Percentiles rank a stretch among this genome's conserved stretches.
Evolutionary conservation across 1,140 invertebrate genomes (phyloP).

Genomic region (Anastrepha obliqua): DNA sequence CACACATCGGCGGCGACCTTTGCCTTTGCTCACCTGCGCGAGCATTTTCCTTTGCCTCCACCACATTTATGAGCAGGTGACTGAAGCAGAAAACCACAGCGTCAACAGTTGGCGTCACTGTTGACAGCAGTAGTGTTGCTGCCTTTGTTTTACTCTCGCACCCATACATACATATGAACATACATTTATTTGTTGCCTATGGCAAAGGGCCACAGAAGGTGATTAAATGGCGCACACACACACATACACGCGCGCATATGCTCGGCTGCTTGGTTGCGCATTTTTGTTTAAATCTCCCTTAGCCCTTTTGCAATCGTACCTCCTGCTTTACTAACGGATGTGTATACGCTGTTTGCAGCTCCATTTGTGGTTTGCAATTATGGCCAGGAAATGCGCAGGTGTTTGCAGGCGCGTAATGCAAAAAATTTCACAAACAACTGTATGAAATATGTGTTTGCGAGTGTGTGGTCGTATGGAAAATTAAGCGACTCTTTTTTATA

Average conservation of each 20-base stretch:
- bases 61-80: conserved; percentile 5
- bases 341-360: conserved; percentile 5
- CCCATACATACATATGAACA: background rate
- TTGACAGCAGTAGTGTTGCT: conserved; percentile 32
- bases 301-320: background rate
- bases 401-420: conserved; percentile 33
- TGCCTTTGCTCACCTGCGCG: background rate
- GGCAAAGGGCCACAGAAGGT: too few species aligned
- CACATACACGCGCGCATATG: background rate
- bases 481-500: conserved; percentile 1
- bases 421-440: background rate
- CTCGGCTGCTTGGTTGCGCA: background rate
- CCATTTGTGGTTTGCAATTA: conserved; percentile 46
- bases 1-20: background rate
- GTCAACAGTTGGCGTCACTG: conserved; percentile 35
- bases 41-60: background rate
- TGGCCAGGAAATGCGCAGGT: conserved; percentile 44
- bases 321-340: background rate
- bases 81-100: conserved; percentile 37
- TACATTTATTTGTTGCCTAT: too few species aligned
- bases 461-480: background rate
- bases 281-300: conserved; percentile 6
- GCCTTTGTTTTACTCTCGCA: background rate
- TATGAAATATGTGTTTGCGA: background rate
- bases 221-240: background rate